Evolutionary conservation across 2,113 vertebrate species (phyloP), one percentile per base, ranked within the genome.

Genomic region (Colistium nudipinnis): DNA sequence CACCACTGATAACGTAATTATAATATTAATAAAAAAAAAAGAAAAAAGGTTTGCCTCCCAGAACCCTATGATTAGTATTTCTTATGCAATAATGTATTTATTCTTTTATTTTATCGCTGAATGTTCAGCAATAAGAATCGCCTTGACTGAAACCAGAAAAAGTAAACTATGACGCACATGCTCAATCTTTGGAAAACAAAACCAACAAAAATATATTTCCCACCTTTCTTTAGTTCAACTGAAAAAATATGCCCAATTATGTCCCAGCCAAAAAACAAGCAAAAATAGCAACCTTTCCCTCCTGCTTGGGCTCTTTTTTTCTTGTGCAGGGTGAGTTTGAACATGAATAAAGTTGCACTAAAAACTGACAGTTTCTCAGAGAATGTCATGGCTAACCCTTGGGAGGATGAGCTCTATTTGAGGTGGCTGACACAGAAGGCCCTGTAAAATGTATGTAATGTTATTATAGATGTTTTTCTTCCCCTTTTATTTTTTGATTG

Each of bases 331-430:
- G 71, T 78, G 33, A 74, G 74, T 60, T 54, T 56, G 60, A 75
- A 76, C 76, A 19, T 51, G 44, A 78, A 82, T 31, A 64, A 84
- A 74, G 85, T 92, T 93, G 88, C 90, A 91, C 92, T 92, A 88
- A 22, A 47, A 47, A 88, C 70, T 84, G 74, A 83, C 70, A 78
- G 39, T 57, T 74, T 65, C 70, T 89, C 70, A 80, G 84, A 91
- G 87, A 92, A 88, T 90, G 89, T 91, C 16, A 73, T 55, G 59
- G 84, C 67, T 83, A 69, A 82, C 59, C 53, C 62, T 56, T 57
- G 44, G 54, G 53, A 67, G 52, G 51, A 28, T 74, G 51, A 52
- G 70, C 70, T 74, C 62, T 74, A 11, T 76, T 64, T 73, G 38
- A 74, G 62, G 44, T 74, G 66, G 65, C 64, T 63, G 35, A 63